Evolutionary conservation across 92 coral and sea anemone genomes (phyloP), one percentile per base, ranked within the genome.

Genomic region (Bergia puertoricense): DNA sequence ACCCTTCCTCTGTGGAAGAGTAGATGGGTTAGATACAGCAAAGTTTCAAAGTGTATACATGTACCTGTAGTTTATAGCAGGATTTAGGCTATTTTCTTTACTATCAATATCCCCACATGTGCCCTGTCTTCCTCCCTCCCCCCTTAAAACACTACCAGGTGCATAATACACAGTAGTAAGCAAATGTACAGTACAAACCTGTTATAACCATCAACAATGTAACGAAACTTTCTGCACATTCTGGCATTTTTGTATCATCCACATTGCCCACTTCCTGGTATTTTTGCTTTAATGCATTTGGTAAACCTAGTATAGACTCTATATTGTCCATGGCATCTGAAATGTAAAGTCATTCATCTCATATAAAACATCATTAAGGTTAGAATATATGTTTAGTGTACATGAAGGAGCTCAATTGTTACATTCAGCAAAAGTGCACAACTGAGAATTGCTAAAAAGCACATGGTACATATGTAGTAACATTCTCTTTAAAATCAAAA

Each of bases 141-240:
- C 22, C 6, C 54, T 48, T 48, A 4, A 48, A 48, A 48, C 5
- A 8, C 5, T 56, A 10, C 7, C 14, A 56, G 41, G 13, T 76
- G 45, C 20, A 40, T 30, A 40, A 42, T 22, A 7, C 18, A 15
- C 43, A 81, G 68, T 37, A 59, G 48, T 16, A 9, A 68, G 8
- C 22, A 18, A 59, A 23, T 43, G 36, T 40, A 71, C 66, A 68
- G 50, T 80, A 36, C 77, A 6, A 73, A 95, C 98, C 99, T 89
- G 99, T 95, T 41, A 97, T 97, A 20, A 96, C 98, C 73, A 94
- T 89, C 36, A 97, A 89, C 36, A 97, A 89, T 1, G 98, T 95
- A 30, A 95, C 85, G 67, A 97, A 94, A 36, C 91, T 92, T 85
- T 97, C 99, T 54, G 96, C 98, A 91, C 99, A 97, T 72, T 97